A percentile compares a stretch with the other conserved stretches of the same genome.
phyloP scores from a whole-genome alignment of 2,797 vertebrate species.

The Jordanella pulchra region DNA sequence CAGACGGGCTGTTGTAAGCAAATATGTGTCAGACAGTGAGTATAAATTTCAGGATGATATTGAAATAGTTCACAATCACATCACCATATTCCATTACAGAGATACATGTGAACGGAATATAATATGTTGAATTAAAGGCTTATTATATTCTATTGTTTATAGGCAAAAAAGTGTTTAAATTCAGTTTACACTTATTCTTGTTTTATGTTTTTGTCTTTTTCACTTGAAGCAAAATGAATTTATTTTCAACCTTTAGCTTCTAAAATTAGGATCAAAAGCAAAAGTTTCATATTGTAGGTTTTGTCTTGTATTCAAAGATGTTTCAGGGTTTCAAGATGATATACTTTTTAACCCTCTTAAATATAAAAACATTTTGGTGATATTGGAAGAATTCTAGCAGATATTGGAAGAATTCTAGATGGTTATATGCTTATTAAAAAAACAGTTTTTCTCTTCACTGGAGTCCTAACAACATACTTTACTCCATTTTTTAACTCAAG shows the following conservation, averaged over 20 bases:
- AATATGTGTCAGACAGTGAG: no score
- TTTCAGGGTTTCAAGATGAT: neutral
- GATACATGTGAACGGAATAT: no score
- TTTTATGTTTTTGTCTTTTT: neutral
- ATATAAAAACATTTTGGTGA: neutral
- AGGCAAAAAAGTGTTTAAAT: no score
- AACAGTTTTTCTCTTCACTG: conserved; percentile 15
- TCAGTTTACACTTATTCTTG: no score
- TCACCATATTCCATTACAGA: no score
- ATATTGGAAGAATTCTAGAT: neutral
- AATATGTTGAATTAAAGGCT: no score
- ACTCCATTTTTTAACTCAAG: conserved; percentile 44
- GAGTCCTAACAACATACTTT: conserved; percentile 40
- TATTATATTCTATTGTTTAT: no score
- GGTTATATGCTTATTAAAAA: conserved; percentile 4
- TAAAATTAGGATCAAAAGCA: neutral
- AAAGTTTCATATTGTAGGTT: neutral
- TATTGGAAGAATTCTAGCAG: neutral
- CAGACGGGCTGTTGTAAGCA: no score
- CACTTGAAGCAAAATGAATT: no score
- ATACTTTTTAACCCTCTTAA: neutral
- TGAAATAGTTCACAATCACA: neutral
- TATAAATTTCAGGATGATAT: no score
- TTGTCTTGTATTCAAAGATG: neutral
- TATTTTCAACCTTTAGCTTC: neutral